Conservation (phyloP, 2,888 invertebrate species). For the Rotaria sp. region DNA sequence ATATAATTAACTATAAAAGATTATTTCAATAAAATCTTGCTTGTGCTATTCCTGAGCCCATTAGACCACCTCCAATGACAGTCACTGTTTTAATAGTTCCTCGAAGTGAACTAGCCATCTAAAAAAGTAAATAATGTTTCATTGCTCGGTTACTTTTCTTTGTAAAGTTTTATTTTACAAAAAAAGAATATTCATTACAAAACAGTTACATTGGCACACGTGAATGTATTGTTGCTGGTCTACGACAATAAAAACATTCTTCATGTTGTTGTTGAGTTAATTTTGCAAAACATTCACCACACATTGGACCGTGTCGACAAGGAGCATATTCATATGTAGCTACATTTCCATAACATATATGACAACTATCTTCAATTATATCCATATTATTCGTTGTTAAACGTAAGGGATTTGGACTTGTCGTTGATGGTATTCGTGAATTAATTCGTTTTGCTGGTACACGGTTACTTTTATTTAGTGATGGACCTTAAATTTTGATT, state of each 20-base stretch:
- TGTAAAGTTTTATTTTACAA: no score
- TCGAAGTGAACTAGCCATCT: no score
- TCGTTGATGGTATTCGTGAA: background rate
- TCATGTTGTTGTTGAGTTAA: background rate
- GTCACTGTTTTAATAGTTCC: slow-evolving; percentile 68
- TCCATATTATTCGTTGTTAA: background rate
- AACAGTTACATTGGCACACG: background rate
- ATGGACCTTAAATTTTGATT: background rate
- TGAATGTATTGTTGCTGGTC: background rate
- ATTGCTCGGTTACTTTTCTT: no score
- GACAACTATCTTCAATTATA: background rate
- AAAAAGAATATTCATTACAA: no score
- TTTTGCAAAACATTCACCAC: slow-evolving; percentile 26
- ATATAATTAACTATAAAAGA: background rate
- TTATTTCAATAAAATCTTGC: slow-evolving; percentile 55
- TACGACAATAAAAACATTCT: background rate
- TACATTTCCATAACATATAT: background rate
- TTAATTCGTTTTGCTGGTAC: background rate
- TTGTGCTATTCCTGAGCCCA: slow-evolving; percentile 85
- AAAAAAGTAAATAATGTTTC: no score
- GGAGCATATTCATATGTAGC: background rate
- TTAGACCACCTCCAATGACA: slow-evolving; percentile 76
- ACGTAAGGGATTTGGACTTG: background rate
- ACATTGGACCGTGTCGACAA: background rate
- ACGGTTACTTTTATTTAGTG: background rate